Evolutionary conservation across 2,113 vertebrate genomes (phyloP), one percentile per base, ranked within the genome.

Genomic region (Rhipidura dahli): DNA sequence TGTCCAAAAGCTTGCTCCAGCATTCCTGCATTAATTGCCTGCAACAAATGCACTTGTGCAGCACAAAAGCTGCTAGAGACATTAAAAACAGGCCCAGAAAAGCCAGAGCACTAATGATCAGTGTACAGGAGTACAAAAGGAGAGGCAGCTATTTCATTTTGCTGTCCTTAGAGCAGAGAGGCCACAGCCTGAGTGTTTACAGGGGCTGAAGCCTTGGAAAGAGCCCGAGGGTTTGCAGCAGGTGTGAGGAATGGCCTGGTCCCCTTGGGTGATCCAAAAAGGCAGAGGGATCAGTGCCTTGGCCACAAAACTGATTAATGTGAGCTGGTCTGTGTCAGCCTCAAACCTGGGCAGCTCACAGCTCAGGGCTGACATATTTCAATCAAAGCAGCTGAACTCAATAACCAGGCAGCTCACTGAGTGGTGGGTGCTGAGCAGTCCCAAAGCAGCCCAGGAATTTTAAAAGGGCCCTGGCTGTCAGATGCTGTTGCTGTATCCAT

Each of bases 351-450:
- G 65, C 69, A 61, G 80, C 77, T 79, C 79, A 53, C 80, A 75
- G 13, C 90, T 90, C 63, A 22, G 51, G 4, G 79, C 81, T 92
- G 89, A 90, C 91, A 81, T 13, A 47, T 83, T 96, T 97, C 97
- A 95, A 68, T 96, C 97, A 95, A 66, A 90, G 82, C 64, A 80
- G 84, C 90, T 93, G 61, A 90, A 57, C 57, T 53, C 45, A 78
- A 63, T 60, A 90, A 70, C n/a, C 53, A 87, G 75, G 20, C 87
- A 95, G 86, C 65, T 87, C 53, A 31, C 31, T 23, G 33, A 49
- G 60, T 21, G 50, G 26, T n/a, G 61, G 47, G 70, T 0, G 0
- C 75, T 73, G 66, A 90, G 87, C 89, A 87, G 68, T 63, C 77
- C 61, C 80, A 84, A 53, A 59, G 15, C 87, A 91, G 64, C 78